These are phyloP conservation scores for Geotrupes spiniger DNA, from an alignment of 2,888 invertebrate species.

Conservation along the genomic window DNA sequence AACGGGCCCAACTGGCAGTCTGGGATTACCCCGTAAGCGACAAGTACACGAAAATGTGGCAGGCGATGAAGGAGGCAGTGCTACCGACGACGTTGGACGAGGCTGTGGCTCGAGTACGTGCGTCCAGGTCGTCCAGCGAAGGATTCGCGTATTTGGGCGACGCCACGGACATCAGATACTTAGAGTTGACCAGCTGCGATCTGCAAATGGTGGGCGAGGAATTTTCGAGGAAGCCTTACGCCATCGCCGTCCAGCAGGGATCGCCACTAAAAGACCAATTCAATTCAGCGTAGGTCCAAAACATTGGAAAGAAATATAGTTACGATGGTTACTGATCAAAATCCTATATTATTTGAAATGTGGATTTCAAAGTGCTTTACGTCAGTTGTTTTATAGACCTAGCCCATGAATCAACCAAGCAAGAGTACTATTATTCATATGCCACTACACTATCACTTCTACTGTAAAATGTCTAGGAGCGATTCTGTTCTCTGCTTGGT, in stretches of 20 bases:
- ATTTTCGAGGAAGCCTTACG: constrained; percentile 95
- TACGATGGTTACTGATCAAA: not conserved
- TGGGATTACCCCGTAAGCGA: constrained; percentile 99
- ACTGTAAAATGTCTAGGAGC: too few relatives aligned
- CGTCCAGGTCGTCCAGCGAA: constrained; percentile 67
- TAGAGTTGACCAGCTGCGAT: constrained; percentile 80
- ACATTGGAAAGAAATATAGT: constrained; percentile 1
- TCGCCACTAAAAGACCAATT: constrained; percentile 92
- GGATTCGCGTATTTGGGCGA: constrained; percentile 77
- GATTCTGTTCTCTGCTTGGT: too few relatives aligned
- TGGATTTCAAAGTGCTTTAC: too few relatives aligned
- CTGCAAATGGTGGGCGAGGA: constrained; percentile 93
- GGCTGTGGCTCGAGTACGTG: constrained; percentile 72
- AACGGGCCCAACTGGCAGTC: constrained; percentile 90
- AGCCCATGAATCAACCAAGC: too few relatives aligned
- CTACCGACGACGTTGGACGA: constrained; percentile 77
- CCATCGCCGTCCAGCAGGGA: constrained; percentile 94
- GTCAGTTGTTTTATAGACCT: too few relatives aligned
- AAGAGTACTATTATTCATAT: too few relatives aligned
- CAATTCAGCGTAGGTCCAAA: constrained; percentile 81
- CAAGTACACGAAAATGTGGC: constrained; percentile 98
- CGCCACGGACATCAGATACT: constrained; percentile 81
- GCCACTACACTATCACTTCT: too few relatives aligned
- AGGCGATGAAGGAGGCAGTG: constrained; percentile 83
- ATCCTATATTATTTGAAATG: too few relatives aligned